Evolutionary conservation across 2,888 invertebrate species (phyloP).

Genomic region (Chrysolina oricalcia): DNA sequence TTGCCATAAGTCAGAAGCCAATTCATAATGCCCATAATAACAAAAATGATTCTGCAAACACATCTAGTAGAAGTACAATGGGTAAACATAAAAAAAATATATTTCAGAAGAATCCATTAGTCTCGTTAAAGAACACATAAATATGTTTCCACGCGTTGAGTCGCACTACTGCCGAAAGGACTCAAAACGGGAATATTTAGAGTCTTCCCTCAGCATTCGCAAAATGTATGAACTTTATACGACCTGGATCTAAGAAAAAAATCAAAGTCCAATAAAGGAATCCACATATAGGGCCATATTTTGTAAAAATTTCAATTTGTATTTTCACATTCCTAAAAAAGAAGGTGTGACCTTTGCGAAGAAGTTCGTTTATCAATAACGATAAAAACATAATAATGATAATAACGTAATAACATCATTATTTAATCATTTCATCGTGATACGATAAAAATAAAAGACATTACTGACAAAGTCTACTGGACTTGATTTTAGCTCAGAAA

Average conservation of each 20-base stretch:
- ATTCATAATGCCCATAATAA: slow-evolving; percentile 41
- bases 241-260: background rate
- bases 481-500: too few relatives aligned
- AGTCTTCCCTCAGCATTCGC: slow-evolving; percentile 2
- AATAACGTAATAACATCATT: too few relatives aligned
- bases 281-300: slow-evolving; percentile 29
- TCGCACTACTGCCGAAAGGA: slow-evolving; percentile 38
- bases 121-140: slow-evolving; percentile 36
- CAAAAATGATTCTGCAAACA: slow-evolving; percentile 31
- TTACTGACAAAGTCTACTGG: too few relatives aligned
- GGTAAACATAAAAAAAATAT: slow-evolving; percentile 41
- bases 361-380: too few relatives aligned
- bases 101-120: slow-evolving; percentile 31
- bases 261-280: background rate
- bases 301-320: slow-evolving; percentile 22
- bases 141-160: slow-evolving; percentile 39
- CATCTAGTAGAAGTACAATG: slow-evolving; percentile 14
- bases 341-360: slow-evolving; percentile 41
- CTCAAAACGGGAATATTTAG: slow-evolving; percentile 19
- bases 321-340: slow-evolving; percentile 36
- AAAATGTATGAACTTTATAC: slow-evolving; percentile 38
- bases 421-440: too few relatives aligned
- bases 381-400: too few relatives aligned
- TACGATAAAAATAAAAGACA: too few relatives aligned
- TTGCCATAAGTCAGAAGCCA: slow-evolving; percentile 42